Base-by-base conservation (phyloP, 2,797 vertebrate species). In the Zalophus californianus region DNA sequence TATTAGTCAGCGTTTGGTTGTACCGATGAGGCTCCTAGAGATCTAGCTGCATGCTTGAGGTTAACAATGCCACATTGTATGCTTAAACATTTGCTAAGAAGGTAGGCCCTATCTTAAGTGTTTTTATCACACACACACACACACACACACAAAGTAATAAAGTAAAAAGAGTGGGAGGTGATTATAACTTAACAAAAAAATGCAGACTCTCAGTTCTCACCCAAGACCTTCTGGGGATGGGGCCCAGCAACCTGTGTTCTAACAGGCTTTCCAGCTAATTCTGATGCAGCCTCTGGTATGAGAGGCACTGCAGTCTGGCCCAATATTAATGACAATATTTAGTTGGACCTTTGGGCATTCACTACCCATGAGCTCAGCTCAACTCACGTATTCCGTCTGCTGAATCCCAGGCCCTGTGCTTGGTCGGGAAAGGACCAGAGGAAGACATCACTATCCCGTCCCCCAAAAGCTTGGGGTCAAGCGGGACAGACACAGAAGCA, bases 251-350 rank as follows among this genome's bases (percentile, higher is more conserved):
- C 9, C 0, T 25, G 32, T 20, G 58, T 25, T 60, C 32, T 5
- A 32, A 52, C 3, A 25, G 7, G 52, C 64, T 60, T 38, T 20
- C 0, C 25, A 3, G 66, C n/a, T 15, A 52, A 7, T 9, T 5
- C 18, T 8, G 48, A 21, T 1, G 4, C 2, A 11, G 1, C 20
- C 25, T 7, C 52, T 13, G 0, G 48, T 2, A 0, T 21, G 18
- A 52, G 5, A 12, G 16, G 27, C 66, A 5, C 11, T 1, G 5
- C 21, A 8, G 32, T 41, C 58, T 3, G 79, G 79, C 58, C 35
- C 21, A 7, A 2, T 23, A 7, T 21, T 4, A 8, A 27, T 2
- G 14, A 44, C 29, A 7, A 2, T 9, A 8, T 23, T 38, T 10
- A 1, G 38, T 2, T 4, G 29, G 78, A 16, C 29, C 64, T 44